Percentiles rank a stretch among this genome's conserved stretches.
Evolutionary conservation across 2,113 vertebrate genomes (phyloP).

Genomic region (Bos javanicus): DNA sequence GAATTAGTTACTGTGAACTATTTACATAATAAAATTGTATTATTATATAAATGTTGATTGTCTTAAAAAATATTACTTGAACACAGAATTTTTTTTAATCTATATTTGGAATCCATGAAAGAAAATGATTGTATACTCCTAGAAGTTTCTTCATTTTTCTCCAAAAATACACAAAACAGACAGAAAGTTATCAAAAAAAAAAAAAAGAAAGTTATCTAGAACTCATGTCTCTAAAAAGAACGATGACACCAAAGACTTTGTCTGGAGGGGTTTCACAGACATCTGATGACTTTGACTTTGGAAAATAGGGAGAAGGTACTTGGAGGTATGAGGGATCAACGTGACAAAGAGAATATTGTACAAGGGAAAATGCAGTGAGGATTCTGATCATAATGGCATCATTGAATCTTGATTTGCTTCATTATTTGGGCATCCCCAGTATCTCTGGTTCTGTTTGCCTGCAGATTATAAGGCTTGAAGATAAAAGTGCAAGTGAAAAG

Average conservation of each 20-base stretch:
- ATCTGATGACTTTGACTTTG: background rate
- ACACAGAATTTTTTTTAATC: background rate
- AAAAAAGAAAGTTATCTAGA: background rate
- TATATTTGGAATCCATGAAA: background rate
- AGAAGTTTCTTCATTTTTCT: background rate
- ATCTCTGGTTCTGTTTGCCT: background rate
- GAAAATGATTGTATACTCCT: background rate
- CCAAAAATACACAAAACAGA: slow-evolving; percentile 2
- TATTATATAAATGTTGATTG: background rate
- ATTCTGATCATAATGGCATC: background rate
- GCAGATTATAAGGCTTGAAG: background rate
- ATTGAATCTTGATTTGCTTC: background rate
- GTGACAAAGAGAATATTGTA: background rate
- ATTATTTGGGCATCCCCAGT: background rate
- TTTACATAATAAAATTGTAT: background rate
- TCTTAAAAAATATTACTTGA: background rate
- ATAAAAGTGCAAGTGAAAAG: background rate
- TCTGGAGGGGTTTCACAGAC: background rate
- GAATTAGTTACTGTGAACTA: background rate
- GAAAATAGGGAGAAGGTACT: background rate
- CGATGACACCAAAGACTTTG: background rate
- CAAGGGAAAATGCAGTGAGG: background rate
- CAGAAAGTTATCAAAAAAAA: background rate
- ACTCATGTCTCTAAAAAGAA: background rate
- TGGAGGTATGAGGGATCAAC: background rate